Conservation (phyloP, 2,888 invertebrate species). For the Synergus itoensis region DNA sequence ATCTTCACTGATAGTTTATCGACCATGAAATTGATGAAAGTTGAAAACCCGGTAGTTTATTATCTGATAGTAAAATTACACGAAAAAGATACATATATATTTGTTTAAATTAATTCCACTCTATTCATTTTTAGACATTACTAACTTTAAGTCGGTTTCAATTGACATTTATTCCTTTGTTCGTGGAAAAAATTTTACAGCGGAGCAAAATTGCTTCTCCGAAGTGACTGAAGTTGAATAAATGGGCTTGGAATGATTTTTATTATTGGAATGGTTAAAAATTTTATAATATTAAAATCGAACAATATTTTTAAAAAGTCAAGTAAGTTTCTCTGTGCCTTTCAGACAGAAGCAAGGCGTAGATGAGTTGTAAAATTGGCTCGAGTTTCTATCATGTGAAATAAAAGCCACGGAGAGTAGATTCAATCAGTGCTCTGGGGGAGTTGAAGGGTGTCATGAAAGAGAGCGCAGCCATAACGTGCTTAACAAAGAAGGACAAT, state of each 20-base stretch:
- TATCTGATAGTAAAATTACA: no score
- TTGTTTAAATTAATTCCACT: no score
- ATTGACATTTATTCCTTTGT: no score
- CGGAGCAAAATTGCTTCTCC: no score
- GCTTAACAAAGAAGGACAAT: background rate
- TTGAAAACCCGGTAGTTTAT: background rate
- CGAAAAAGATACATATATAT: no score
- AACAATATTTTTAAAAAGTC: background rate
- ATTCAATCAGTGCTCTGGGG: conserved; percentile 12
- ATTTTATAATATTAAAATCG: no score
- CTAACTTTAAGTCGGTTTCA: no score
- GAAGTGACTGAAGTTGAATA: no score
- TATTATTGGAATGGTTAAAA: no score
- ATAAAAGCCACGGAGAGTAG: conserved; percentile 21
- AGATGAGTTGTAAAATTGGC: background rate
- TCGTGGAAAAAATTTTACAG: no score
- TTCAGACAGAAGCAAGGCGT: background rate
- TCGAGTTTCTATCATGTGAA: background rate
- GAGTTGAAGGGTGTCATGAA: conserved; percentile 21
- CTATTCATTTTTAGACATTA: no score
- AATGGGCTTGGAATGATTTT: no score
- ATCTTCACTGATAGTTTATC: background rate
- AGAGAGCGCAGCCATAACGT: conserved; percentile 33
- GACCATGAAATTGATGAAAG: background rate
- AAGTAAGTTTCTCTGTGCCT: background rate